These are phyloP conservation scores for Drosophila yakuba DNA, from an alignment of 1,140 invertebrate genomes.

Conservation along the genomic window DNA sequence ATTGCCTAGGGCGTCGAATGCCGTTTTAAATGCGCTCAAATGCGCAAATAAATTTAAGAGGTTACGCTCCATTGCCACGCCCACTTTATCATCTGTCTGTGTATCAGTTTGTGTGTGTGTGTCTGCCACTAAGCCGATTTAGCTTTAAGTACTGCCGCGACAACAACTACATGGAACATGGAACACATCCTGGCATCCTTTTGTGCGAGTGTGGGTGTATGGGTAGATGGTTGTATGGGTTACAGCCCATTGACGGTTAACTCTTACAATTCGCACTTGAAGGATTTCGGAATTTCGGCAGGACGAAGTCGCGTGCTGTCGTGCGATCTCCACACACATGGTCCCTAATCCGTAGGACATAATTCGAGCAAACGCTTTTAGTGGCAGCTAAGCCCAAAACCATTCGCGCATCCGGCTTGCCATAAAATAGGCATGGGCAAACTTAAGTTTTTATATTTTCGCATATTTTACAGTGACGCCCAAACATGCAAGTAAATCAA, in stretches of 20 bases:
- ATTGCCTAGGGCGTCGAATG: slow-evolving; percentile 56
- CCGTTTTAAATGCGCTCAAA: slow-evolving; percentile 68
- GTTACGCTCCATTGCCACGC: slow-evolving; percentile 40
- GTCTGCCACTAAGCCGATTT: slow-evolving; percentile 50
- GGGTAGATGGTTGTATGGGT: neutral
- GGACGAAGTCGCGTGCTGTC: slow-evolving; percentile 1
- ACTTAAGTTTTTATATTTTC: neutral
- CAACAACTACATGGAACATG: slow-evolving; percentile 16
- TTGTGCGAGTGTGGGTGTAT: neutral
- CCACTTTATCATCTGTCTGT: slow-evolving; percentile 13
- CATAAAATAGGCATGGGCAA: neutral
- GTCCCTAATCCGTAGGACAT: slow-evolving; percentile 11
- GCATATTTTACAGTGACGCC: neutral
- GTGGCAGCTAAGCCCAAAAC: neutral
- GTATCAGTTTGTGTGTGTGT: slow-evolving; percentile 16
- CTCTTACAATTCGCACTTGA: slow-evolving; percentile 13
- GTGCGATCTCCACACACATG: slow-evolving; percentile 1
- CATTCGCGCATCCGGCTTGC: neutral
- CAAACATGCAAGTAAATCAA: neutral
- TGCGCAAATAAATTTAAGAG: slow-evolving; percentile 73
- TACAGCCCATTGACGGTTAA: slow-evolving; percentile 22
- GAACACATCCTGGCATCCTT: slow-evolving; percentile 20
- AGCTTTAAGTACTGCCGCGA: slow-evolving; percentile 43
- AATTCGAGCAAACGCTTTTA: neutral
- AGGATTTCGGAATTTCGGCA: slow-evolving; percentile 6